Conservation (phyloP, 2,113 vertebrate species). For the Microcebus tavaratra region DNA sequence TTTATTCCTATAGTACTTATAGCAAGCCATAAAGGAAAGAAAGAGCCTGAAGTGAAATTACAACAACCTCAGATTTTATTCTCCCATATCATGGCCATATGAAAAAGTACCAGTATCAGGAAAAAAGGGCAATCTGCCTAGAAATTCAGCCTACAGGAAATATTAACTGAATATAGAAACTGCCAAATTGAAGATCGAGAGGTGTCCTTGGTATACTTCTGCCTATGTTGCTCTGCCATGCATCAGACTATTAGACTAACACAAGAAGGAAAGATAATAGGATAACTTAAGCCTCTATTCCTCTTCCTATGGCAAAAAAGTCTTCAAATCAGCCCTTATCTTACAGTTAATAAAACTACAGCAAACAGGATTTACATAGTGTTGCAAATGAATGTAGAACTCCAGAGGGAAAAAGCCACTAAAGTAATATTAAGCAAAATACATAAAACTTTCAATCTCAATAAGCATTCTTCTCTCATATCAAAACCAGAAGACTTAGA, state of each 20-base stretch:
- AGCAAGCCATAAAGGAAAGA: background rate
- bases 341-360: conserved; percentile 16
- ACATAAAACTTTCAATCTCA: background rate
- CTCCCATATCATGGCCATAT: background rate
- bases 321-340: background rate
- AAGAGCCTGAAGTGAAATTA: background rate
- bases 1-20: background rate
- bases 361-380: conserved; percentile 11
- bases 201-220: background rate
- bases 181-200: background rate
- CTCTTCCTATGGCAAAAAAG: conserved; percentile 15
- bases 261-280: background rate
- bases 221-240: background rate
- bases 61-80: background rate
- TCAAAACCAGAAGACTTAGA: background rate
- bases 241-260: background rate
- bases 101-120: background rate
- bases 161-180: background rate
- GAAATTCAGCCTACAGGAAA: background rate
- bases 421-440: conserved; percentile 36
- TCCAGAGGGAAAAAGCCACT: background rate
- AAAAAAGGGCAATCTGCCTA: background rate
- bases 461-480: background rate
- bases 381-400: background rate
- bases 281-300: background rate